These are phyloP conservation scores for Microcebus jonahi DNA, from an alignment of 2,113 vertebrate species.

Conservation along the genomic window DNA sequence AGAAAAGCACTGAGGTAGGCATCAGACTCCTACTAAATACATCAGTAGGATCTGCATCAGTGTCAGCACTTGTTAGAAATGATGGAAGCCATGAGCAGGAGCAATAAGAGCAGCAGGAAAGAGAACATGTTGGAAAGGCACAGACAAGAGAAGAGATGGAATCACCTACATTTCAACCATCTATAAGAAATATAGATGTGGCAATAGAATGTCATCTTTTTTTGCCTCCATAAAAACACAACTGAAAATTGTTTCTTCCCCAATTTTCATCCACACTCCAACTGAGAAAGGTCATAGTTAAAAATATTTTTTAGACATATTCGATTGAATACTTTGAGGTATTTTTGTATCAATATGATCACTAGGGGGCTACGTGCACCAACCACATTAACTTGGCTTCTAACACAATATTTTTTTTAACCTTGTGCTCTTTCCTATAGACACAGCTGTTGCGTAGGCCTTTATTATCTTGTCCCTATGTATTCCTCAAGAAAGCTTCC, in stretches of 20 bases:
- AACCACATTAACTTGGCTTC: background rate
- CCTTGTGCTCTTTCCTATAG: background rate
- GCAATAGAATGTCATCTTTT: background rate
- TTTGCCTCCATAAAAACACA: background rate
- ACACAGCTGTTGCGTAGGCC: background rate
- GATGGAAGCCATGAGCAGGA: background rate
- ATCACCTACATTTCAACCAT: background rate
- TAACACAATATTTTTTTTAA: background rate
- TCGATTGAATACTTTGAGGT: background rate
- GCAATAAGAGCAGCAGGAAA: background rate
- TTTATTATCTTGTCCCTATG: background rate
- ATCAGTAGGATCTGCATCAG: background rate
- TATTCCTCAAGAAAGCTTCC: background rate
- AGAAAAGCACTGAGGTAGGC: background rate
- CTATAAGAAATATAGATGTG: background rate
- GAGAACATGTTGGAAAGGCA: background rate
- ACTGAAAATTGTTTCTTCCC: background rate
- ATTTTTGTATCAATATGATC: background rate
- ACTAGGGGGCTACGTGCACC: background rate
- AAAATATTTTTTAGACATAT: background rate
- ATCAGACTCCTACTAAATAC: accelerated
- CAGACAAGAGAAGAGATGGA: background rate
- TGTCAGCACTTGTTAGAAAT: background rate
- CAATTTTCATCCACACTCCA: background rate
- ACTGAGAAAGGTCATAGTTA: background rate